Base-by-base conservation (phyloP, 2,113 vertebrate species). In the Empidonax alnorum region DNA sequence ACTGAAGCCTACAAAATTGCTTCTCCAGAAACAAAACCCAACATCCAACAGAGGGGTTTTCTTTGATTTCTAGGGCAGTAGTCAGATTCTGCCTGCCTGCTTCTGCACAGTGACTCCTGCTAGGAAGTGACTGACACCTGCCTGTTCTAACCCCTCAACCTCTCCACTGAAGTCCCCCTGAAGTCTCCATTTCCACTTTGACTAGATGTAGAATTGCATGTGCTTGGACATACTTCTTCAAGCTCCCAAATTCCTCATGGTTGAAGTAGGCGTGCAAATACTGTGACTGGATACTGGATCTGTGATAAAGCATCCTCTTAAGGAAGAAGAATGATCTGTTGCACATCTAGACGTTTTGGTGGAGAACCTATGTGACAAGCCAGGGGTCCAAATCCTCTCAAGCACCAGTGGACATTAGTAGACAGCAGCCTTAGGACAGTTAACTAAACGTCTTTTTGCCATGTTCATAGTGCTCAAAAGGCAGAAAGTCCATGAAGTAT, bases 1-100 rank as follows among this genome's bases (percentile, higher is more conserved):
- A 63, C 4, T 24, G 30, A 59, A 86, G 9, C 15, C 39, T 92
- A 39, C 12, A 50, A 76, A 92, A 84, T 77, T 90, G 5, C 4
- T 94, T 90, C 59, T 88, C 46, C 95, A 95, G 67, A 88, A 88
- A 50, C 41, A 84, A 65, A 93, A 21, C 8, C 39, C 25, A 46
- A 27, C 2, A 10, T 93, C 53, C 41, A 94, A 30, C 14, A 73
- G 18, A 49, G 9, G 25, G 1, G 12, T 50, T 6, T 65, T 63
- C 69, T 63, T 67, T 67, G 3, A 37, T 83, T 85, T 28, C 20
- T 73, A 25, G 13, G 24, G 7, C 2, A 1, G 7, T 66, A 23
- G 9, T 78, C 42, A 15, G 39, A 27, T 71, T 75, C 47, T 73
- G 12, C 53, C 46, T 80, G 56, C 66, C 69, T 79, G 33, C 19